Evolutionary conservation across 2,113 vertebrate genomes (phyloP).

Genomic region (Grammomys surdaster): DNA sequence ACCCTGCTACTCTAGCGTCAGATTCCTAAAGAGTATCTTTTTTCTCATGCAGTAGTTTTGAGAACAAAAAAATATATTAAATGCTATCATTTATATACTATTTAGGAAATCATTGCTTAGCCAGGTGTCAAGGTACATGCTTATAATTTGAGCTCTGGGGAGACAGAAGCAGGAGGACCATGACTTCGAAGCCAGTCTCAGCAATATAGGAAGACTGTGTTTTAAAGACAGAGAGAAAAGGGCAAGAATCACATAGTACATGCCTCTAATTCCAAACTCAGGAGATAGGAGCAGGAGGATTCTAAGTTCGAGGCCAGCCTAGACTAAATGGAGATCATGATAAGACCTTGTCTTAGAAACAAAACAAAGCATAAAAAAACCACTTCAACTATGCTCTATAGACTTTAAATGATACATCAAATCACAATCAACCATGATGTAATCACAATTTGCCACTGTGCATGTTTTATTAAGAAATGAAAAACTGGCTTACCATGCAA

Average conservation of each 20-base stretch:
- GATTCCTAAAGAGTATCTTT: background rate
- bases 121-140: background rate
- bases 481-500: constrained; percentile 28
- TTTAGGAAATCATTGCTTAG: background rate
- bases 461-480: constrained; percentile 44
- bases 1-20: background rate
- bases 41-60: background rate
- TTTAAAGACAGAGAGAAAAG: background rate
- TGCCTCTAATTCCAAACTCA: background rate
- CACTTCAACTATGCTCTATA: background rate
- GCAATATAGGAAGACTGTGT: background rate
- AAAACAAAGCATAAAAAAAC: background rate
- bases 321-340: background rate
- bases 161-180: background rate
- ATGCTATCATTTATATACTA: background rate
- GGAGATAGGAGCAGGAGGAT: background rate
- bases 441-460: background rate
- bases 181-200: background rate
- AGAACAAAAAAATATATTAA: constrained; percentile 1
- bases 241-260: too few species aligned
- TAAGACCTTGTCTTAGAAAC: background rate
- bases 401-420: background rate
- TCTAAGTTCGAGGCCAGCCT: background rate
- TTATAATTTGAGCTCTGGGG: background rate
- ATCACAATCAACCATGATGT: background rate